Percentiles rank a stretch among this genome's conserved stretches.
Evolutionary conservation across 2,797 vertebrate genomes (phyloP).

Genomic region (Lerista edwardsae): DNA sequence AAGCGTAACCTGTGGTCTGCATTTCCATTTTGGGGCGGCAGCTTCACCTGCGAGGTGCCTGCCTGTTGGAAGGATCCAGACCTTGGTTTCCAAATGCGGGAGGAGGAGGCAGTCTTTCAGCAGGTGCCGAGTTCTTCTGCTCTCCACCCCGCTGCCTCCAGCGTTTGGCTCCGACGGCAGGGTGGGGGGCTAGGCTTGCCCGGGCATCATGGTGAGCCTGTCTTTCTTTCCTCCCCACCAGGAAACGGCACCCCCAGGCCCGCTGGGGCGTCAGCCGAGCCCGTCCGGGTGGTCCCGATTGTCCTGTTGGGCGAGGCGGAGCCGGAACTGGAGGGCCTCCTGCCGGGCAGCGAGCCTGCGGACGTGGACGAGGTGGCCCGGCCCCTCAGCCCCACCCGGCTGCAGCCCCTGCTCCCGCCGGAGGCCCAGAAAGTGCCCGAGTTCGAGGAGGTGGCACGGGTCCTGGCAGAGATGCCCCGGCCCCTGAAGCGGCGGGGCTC

Average conservation of each 20-base stretch:
- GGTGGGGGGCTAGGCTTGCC: too few species aligned
- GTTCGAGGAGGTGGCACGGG: constrained; percentile 80
- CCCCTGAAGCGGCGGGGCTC: constrained; percentile 89
- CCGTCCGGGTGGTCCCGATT: constrained; percentile 33
- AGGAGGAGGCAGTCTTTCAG: not conserved
- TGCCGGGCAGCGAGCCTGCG: constrained; percentile 7
- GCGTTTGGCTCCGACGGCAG: not conserved
- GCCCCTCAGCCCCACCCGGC: constrained; percentile 89
- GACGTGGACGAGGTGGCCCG: constrained; percentile 69
- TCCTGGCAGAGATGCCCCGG: constrained; percentile 88
- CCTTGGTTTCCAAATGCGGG: not conserved
- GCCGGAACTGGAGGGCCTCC: constrained; percentile 60
- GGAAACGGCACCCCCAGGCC: not conserved
- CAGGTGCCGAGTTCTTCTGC: not conserved
- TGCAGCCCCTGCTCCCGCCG: constrained; percentile 87
- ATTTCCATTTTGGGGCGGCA: too few species aligned
- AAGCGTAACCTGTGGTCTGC: too few species aligned
- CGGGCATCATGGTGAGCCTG: too few species aligned
- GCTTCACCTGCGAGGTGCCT: not conserved
- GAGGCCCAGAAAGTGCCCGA: constrained; percentile 75
- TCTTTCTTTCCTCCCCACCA: not conserved
- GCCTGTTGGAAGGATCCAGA: not conserved
- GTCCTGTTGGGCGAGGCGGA: not conserved
- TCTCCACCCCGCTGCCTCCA: not conserved
- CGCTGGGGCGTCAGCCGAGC: constrained; percentile 21